These are phyloP conservation scores for Drymodes brunneopygia DNA, from an alignment of 2,113 vertebrate genomes.

Conservation along the genomic window DNA sequence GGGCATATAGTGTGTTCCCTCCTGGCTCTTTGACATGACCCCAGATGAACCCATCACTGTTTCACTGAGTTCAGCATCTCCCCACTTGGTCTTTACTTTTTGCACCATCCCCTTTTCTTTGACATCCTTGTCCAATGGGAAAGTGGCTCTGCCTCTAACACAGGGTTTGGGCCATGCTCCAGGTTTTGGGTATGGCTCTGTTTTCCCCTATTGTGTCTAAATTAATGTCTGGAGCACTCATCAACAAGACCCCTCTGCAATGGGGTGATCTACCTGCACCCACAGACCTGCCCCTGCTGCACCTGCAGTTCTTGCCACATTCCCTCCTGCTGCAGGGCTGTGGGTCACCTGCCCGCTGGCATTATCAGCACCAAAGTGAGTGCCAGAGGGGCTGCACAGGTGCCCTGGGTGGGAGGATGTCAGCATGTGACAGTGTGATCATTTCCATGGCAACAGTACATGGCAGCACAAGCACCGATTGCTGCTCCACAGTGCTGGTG, in stretches of 20 bases:
- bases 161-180: accelerated
- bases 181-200: background rate
- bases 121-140: background rate
- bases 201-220: background rate
- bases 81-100: background rate
- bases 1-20: accelerated
- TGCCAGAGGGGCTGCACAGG: background rate
- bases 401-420: background rate
- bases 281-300: background rate
- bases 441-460: conserved; percentile 18
- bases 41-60: background rate
- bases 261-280: background rate
- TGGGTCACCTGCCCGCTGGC: background rate
- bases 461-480: background rate
- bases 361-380: background rate
- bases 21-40: background rate
- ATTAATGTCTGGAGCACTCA: accelerated
- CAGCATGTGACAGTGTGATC: background rate
- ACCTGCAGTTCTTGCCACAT: accelerated
- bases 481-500: background rate
- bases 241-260: background rate
- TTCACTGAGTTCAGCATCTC: background rate
- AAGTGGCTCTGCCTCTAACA: background rate
- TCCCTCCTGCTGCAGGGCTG: background rate
- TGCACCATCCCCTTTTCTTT: background rate